These are phyloP conservation scores for Montifringilla adamsi DNA, from an alignment of 2,113 vertebrate genomes.

Conservation along the genomic window DNA sequence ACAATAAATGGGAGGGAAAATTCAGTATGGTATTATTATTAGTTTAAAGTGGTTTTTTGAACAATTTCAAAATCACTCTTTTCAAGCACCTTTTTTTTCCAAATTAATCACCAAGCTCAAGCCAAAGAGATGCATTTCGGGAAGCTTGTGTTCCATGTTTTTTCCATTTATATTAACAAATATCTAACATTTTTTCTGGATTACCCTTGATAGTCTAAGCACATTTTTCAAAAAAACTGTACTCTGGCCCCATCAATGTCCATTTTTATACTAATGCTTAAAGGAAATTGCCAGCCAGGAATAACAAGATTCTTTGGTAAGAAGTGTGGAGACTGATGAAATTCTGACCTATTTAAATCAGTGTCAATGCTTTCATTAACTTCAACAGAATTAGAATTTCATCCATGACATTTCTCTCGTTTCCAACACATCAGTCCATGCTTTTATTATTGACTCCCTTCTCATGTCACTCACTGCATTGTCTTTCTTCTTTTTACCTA, in stretches of 20 bases:
- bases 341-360: constrained; percentile 6
- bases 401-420: background rate
- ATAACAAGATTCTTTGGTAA: background rate
- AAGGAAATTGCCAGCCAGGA: background rate
- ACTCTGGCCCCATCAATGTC: background rate
- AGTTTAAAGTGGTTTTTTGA: background rate
- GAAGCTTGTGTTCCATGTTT: background rate
- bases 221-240: background rate
- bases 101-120: background rate
- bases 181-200: background rate
- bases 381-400: constrained; percentile 11
- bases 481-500: background rate
- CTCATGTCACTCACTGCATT: background rate
- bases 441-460: background rate
- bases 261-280: background rate
- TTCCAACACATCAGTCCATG: background rate
- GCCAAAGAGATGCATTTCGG: background rate
- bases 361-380: background rate
- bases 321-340: background rate
- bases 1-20: background rate
- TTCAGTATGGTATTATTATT: background rate
- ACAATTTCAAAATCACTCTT: background rate
- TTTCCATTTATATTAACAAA: background rate
- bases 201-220: background rate
- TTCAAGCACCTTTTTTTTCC: background rate